Evolutionary conservation across 2,113 vertebrate species (phyloP).

Genomic region (Prochilodus magdalenae): DNA sequence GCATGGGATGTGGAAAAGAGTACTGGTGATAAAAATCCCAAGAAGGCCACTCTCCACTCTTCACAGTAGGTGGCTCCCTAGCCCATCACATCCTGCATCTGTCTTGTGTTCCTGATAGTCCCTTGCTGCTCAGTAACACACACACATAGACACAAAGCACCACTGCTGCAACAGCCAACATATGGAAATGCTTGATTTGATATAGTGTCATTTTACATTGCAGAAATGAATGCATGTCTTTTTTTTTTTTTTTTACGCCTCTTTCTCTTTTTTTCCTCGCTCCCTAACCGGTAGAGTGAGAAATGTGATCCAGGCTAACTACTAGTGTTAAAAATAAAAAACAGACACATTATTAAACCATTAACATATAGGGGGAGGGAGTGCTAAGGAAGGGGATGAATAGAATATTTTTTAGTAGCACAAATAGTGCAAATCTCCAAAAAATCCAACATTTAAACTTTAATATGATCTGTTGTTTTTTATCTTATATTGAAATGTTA

Average conservation of each 20-base stretch:
- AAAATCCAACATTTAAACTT: background rate
- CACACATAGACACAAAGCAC: background rate
- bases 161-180: conserved; percentile 83
- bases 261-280: conserved; percentile 42
- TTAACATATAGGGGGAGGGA: conserved; percentile 75
- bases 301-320: conserved; percentile 92
- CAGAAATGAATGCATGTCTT: conserved; percentile 95
- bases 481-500: no score
- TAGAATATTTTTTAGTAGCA: conserved; percentile 11
- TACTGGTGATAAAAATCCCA: background rate
- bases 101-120: conserved; percentile 1
- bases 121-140: background rate
- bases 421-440: background rate
- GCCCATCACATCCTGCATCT: conserved; percentile 66
- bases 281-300: conserved; percentile 87
- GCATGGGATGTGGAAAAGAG: background rate
- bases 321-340: conserved; percentile 91
- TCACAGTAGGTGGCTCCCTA: conserved; percentile 88
- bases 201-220: conserved; percentile 99
- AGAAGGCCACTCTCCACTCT: conserved; percentile 22
- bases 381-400: background rate
- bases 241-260: conserved; percentile 66
- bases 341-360: conserved; percentile 89
- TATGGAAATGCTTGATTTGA: conserved; percentile 99
- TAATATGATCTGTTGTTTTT: no score